phyloP scores from a whole-genome alignment of 2,797 vertebrate genomes.

The Acridotheres tristis region DNA sequence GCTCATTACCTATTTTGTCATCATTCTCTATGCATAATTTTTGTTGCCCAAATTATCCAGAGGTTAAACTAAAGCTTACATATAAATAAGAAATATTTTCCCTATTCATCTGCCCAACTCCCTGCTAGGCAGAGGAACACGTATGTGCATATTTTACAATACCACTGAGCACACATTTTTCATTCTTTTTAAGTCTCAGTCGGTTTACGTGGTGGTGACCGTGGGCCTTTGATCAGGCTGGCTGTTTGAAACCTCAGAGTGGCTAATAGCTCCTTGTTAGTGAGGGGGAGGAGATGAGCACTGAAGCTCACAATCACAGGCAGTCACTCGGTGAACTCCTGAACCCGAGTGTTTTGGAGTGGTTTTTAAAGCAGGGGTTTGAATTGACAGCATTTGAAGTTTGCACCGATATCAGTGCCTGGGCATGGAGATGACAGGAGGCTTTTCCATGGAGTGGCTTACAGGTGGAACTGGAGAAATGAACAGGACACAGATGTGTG shows the following conservation, averaged over 20 bases:
- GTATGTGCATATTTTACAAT: slow-evolving; percentile 36
- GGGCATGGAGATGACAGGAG: fast-evolving
- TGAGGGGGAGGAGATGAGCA: slow-evolving; percentile 30
- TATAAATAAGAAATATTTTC: not conserved
- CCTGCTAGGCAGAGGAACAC: not conserved
- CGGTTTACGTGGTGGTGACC: not conserved
- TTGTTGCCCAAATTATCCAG: not conserved
- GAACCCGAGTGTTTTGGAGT: not conserved
- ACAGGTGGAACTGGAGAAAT: not conserved
- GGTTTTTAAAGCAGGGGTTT: not conserved
- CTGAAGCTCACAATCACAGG: slow-evolving; percentile 19
- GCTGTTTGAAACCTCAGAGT: slow-evolving; percentile 4
- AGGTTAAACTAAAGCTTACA: slow-evolving; percentile 11
- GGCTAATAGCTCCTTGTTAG: slow-evolving; percentile 53
- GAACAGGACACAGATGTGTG: fast-evolving
- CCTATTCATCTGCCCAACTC: not conserved
- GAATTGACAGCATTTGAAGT: not conserved
- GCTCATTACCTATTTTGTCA: not conserved
- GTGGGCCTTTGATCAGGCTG: slow-evolving; percentile 49
- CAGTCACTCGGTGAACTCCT: slow-evolving; percentile 25
- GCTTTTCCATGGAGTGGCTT: not conserved
- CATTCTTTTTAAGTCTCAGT: slow-evolving; percentile 33
- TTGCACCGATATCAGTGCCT: not conserved
- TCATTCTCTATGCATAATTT: not conserved
- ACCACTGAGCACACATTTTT: not conserved